Conservation (phyloP, 2,888 invertebrate genomes). For the Coecobrya sp. region DNA sequence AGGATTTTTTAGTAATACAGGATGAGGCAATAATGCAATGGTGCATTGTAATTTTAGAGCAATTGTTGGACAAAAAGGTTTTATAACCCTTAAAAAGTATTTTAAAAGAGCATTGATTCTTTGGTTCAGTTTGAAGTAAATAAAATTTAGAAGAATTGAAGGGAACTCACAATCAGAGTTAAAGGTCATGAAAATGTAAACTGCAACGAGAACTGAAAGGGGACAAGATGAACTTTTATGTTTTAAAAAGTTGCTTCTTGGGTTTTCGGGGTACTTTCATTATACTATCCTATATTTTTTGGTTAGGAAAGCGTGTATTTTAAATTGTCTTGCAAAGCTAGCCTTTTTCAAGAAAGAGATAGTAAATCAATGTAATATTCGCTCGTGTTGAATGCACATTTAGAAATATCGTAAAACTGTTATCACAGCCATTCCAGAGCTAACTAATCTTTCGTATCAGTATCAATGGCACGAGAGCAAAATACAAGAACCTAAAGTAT, state of each 20-base stretch:
- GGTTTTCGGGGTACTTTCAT: too few relatives aligned
- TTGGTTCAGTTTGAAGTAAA: not conserved
- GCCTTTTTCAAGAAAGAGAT: not conserved
- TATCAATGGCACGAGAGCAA: constrained; percentile 63
- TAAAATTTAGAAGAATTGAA: too few relatives aligned
- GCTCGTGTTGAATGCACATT: constrained; percentile 33
- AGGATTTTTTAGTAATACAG: constrained; percentile 63
- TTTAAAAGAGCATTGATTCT: not conserved
- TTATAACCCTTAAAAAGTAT: constrained; percentile 75
- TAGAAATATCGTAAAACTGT: constrained; percentile 67
- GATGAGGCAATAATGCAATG: constrained; percentile 59
- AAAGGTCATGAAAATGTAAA: too few relatives aligned
- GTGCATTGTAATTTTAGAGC: constrained; percentile 65
- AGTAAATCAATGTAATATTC: constrained; percentile 10
- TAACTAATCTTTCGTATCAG: constrained; percentile 61
- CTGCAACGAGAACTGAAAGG: too few relatives aligned
- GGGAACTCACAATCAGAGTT: too few relatives aligned
- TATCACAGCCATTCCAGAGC: constrained; percentile 62
- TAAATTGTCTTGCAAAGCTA: too few relatives aligned
- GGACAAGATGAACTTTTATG: too few relatives aligned
- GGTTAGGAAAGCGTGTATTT: too few relatives aligned
- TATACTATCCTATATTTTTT: too few relatives aligned
- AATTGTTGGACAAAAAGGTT: constrained; percentile 60
- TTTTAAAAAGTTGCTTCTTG: too few relatives aligned
- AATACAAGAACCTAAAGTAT: not conserved